These are phyloP conservation scores for Acrobasis repandana DNA, from an alignment of 2,888 invertebrate genomes.

Conservation along the genomic window DNA sequence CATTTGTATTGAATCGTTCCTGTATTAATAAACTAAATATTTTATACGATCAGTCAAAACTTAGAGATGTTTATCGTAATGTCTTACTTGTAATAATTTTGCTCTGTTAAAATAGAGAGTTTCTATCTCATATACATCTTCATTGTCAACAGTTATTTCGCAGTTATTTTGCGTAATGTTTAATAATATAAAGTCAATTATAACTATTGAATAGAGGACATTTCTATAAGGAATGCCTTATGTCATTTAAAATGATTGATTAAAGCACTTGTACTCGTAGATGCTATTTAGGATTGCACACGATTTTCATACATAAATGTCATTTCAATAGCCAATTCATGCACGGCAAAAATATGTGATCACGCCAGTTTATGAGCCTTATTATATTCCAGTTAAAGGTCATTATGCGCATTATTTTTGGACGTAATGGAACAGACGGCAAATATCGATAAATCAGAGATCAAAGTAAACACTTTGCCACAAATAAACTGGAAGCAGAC, in stretches of 20 bases:
- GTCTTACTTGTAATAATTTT: neutral
- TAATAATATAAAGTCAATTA: too few relatives aligned
- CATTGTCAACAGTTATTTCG: too few relatives aligned
- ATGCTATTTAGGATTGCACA: neutral
- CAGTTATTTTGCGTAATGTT: too few relatives aligned
- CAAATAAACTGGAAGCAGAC: slow-evolving; percentile 54
- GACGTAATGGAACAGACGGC: slow-evolving; percentile 30
- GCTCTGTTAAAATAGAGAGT: neutral
- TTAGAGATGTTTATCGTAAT: neutral
- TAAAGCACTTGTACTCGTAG: neutral
- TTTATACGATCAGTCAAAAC: neutral
- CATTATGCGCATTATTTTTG: slow-evolving; percentile 47
- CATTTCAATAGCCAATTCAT: neutral
- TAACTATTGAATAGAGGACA: neutral
- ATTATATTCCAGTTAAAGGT: neutral
- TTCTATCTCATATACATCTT: too few relatives aligned
- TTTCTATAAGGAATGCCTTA: neutral
- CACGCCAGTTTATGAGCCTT: neutral
- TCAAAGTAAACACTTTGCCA: slow-evolving; percentile 43
- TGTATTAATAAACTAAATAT: neutral
- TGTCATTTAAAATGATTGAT: neutral
- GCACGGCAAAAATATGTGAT: neutral
- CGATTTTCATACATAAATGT: neutral
- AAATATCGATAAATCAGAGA: slow-evolving; percentile 43
- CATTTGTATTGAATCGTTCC: neutral